Conservation (phyloP, 2,113 vertebrate genomes). For the Pelobates fuscus region DNA sequence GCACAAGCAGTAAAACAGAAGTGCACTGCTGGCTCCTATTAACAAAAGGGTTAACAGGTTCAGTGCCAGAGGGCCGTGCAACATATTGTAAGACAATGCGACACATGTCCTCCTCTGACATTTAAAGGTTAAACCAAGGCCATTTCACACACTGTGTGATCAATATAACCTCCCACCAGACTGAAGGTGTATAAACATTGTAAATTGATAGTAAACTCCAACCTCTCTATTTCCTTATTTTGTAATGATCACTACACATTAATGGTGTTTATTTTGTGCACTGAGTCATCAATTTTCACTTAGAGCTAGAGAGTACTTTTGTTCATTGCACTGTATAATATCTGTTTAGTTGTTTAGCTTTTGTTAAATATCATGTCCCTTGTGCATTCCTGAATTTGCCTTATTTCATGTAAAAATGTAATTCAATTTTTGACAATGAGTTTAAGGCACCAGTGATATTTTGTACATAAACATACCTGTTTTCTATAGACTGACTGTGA, state of each 20-base stretch:
- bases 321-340: slow-evolving; percentile 71
- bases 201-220: slow-evolving; percentile 60
- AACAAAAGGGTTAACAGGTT: slow-evolving; percentile 4
- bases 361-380: slow-evolving; percentile 72
- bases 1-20: neutral
- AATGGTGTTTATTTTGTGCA: slow-evolving; percentile 79
- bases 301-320: slow-evolving; percentile 72
- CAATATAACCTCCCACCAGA: slow-evolving; percentile 65
- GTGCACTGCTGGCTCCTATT: neutral
- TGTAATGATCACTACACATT: slow-evolving; percentile 70
- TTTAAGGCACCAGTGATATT: slow-evolving; percentile 80
- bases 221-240: slow-evolving; percentile 65
- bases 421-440: slow-evolving; percentile 75
- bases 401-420: slow-evolving; percentile 84
- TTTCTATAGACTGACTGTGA: slow-evolving; percentile 85
- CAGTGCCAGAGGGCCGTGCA: slow-evolving; percentile 17
- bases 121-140: slow-evolving; percentile 56
- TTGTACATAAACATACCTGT: slow-evolving; percentile 82
- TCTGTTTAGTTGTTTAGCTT: slow-evolving; percentile 74
- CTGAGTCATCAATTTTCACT: slow-evolving; percentile 72
- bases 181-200: slow-evolving; percentile 66
- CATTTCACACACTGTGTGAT: slow-evolving; percentile 65
- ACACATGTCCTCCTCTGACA: neutral
- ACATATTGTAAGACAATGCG: neutral
- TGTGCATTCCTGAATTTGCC: slow-evolving; percentile 84